Base-by-base conservation (phyloP, 2,113 vertebrate species). In the Oncorhynchus gorbuscha region DNA sequence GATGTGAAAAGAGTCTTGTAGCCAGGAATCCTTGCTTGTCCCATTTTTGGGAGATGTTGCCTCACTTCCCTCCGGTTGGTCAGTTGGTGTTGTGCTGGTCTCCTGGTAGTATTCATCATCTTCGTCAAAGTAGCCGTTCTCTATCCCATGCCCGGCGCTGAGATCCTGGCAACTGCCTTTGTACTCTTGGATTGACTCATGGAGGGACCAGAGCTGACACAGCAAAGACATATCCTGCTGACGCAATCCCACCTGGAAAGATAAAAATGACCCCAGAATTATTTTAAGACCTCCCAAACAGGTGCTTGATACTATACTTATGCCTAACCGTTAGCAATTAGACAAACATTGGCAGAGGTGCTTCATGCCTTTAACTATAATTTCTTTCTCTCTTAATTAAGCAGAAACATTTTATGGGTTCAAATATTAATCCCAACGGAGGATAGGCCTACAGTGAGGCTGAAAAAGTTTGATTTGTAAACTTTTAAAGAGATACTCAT, bases 141-240 rank as follows among this genome's bases (percentile, higher is more conserved):
- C 98, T 93, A 93, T 87, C 87, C 95, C 92, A 84, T 95, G 93
- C 95, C 94, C 95, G 20, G 95, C 95, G 71, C 90, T 91, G 75
- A 94, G 89, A 87, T 94, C 93, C 90, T 98, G 98, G 90, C 97
- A 98, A 45, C 95, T 96, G 70, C 97, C 97, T 91, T 99, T 99
- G 86, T 98, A 99, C 82, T 99, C 98, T 91, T 99, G 98, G 87
- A 99, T 99, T 0, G 97, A 98, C 86, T 99, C 98, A 1, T 99
- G 96, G 13, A 99, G 95, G 16, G 97, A 98, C 93, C 97, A 99
- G 9, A 99, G 95, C 86, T 99, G 97, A 88, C 98, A 99, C 75
- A 99, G 94, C 84, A 99, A 76, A 0, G 97, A 99, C 97, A 99
- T 99, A 90, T 99, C 97, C 88, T 99, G 95, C 90, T 99, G 98